Evolutionary conservation across 2,797 vertebrate genomes (phyloP), one percentile per base, ranked within the genome.

Genomic region (Enteromius paludinosus): DNA sequence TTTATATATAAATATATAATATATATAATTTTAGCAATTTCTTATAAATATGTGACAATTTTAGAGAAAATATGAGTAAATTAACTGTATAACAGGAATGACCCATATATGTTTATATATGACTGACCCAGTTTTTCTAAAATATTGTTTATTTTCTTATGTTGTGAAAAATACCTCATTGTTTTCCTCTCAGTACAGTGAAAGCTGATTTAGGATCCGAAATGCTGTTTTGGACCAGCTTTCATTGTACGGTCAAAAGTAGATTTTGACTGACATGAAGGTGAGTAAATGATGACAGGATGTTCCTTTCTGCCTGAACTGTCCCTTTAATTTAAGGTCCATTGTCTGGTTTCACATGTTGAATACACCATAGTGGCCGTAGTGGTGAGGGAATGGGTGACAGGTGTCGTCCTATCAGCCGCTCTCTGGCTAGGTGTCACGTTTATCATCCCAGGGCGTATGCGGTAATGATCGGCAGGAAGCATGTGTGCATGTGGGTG

Each of bases 401-500:
- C 86, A 88, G 87, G 84, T 87, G 86, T 70, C 75, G 23, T 56
- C 72, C 62, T 35, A 71, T 38, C 81, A 77, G 62, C 30, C 25
- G 20, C 38, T 38, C 62, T 77, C 64, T 61, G 73, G 38, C 61
- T 66, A 45, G 41, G 62, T 84, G 79, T 85, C 82, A 82, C 81
- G 33, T 84, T 88, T 86, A 86, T 83, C 82, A 86, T 79, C 71
- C 81, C 23, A 73, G 79, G 61, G 62, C 38, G 17, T 74, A 68
- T 84, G 86, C 68, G 23, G 69, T 85, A 84, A 86, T 83, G 64
- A 81, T 80, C 69, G 49, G 49, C 70, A 70, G 71, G 83, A 70
- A 45, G 59, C 64, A 61, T 75, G 69, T 82, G 74, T 59, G 43
- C 28, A 62, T 49, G 77, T 64, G 77, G 28, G 68, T 78, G 64